Conservation (phyloP, 1,140 invertebrate species). For the Anastrepha ludens region DNA sequence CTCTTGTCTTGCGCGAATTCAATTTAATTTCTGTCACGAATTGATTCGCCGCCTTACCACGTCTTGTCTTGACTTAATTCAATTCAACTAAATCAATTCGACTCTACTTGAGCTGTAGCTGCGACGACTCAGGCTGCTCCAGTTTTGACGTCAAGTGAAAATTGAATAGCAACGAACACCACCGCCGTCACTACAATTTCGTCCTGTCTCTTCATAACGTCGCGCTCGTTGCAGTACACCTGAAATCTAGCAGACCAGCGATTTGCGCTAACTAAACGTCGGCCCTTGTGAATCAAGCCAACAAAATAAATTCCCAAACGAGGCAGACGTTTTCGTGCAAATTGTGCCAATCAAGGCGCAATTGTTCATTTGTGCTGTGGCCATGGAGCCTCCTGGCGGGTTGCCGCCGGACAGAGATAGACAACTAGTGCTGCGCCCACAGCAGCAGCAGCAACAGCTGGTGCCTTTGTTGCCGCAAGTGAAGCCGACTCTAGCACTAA, state of each 20-base stretch:
- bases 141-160: neutral
- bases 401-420: slow-evolving; percentile 65
- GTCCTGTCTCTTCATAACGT: neutral
- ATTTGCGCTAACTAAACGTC: neutral
- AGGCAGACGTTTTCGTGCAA: neutral
- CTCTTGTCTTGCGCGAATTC: neutral
- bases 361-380: slow-evolving; percentile 59
- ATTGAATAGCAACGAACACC: neutral
- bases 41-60: slow-evolving; percentile 10
- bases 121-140: neutral
- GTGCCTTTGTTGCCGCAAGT: slow-evolving; percentile 40
- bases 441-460: slow-evolving; percentile 59
- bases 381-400: slow-evolving; percentile 70
- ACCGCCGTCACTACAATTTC: neutral
- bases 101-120: neutral
- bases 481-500: slow-evolving; percentile 45
- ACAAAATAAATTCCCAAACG: slow-evolving; percentile 54
- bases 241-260: neutral
- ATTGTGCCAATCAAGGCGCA: slow-evolving; percentile 58
- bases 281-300: neutral
- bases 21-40: slow-evolving; percentile 20
- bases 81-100: slow-evolving; percentile 29
- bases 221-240: neutral
- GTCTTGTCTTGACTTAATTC: slow-evolving; percentile 42
- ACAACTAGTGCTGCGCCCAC: slow-evolving; percentile 60